Conservation (phyloP, 2,797 vertebrate genomes). For the Artibeus lituratus region DNA sequence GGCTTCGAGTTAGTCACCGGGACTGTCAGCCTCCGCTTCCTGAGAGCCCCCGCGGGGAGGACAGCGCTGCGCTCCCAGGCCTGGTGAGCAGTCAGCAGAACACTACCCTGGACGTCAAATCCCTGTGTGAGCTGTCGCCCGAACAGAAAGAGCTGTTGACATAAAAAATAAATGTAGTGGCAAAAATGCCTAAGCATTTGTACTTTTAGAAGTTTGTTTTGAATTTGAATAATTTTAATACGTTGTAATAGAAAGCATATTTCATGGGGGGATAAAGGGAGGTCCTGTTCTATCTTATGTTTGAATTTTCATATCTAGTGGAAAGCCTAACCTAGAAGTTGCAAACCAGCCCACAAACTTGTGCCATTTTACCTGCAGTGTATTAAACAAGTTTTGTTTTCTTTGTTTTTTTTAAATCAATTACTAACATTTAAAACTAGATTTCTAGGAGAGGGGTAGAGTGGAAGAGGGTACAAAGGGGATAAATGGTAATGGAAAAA, state of each 20-base stretch:
- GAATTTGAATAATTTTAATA: background rate
- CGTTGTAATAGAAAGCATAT: constrained; percentile 6
- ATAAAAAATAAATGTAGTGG: background rate
- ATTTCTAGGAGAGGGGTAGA: background rate
- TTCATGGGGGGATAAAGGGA: background rate
- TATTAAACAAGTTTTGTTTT: background rate
- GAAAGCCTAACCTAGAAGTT: background rate
- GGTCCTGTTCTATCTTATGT: background rate
- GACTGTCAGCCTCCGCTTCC: background rate
- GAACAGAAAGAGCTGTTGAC: background rate
- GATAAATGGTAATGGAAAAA: background rate
- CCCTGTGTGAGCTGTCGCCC: background rate
- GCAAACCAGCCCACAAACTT: background rate
- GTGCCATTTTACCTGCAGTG: background rate
- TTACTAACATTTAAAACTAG: background rate
- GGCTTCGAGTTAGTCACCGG: background rate
- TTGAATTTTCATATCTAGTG: background rate
- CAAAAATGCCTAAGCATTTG: background rate
- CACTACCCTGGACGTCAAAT: background rate
- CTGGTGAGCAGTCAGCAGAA: background rate
- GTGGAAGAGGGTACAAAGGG: background rate
- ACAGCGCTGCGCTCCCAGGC: background rate
- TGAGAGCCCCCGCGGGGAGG: background rate
- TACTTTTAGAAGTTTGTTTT: constrained; percentile 5
- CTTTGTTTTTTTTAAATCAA: background rate